Evolutionary conservation across 2,113 vertebrate species (phyloP), one percentile per base, ranked within the genome.

Genomic region (Calyptommatus sinebrachiatus): DNA sequence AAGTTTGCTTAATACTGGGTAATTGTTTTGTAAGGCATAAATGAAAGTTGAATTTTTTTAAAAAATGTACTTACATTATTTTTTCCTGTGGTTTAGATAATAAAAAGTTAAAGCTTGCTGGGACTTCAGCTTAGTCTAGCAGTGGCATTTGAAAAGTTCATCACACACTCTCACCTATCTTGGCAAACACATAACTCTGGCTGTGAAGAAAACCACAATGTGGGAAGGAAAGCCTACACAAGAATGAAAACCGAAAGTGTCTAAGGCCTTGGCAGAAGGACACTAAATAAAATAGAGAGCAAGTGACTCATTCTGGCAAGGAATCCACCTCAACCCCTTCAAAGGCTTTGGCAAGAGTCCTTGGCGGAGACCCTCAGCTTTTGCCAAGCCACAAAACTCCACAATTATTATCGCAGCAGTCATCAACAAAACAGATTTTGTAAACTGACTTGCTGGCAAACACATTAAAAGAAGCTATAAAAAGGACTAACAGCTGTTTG

Each of bases 201-300:
- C 95, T 96, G 94, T 93, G 94, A 95, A 94, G 92, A 93, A 96
- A 96, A 95, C 95, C 95, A 95, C 95, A 95, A 93, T 95, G 95
- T 94, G 95, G 95, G 93, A 94, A 95, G 95, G 94, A 93, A 95
- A 95, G 92, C 94, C 93, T 92, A 92, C 92, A 94, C 93, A 94
- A 96, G 95, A 96, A 96, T 94, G 95, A 95, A 96, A 97, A 96
- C 93, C 96, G 94, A 96, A 96, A 95, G 94, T 95, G 95, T 96
- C 94, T 94, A 92, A 94, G 93, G 91, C 94, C 94, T 97, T 97
- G 96, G 96, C 96, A 97, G 94, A 94, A 92, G 93, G 94, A 96
- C 95, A 93, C 91, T 93, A 94, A 96, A 94, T 93, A 95, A 95
- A 96, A 94, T 94, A 94, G 94, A 95, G 92, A 96, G 94, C 91